Evolutionary conservation across 2,113 vertebrate species (phyloP), one percentile per base, ranked within the genome.

Genomic region (Casuarius casuarius): DNA sequence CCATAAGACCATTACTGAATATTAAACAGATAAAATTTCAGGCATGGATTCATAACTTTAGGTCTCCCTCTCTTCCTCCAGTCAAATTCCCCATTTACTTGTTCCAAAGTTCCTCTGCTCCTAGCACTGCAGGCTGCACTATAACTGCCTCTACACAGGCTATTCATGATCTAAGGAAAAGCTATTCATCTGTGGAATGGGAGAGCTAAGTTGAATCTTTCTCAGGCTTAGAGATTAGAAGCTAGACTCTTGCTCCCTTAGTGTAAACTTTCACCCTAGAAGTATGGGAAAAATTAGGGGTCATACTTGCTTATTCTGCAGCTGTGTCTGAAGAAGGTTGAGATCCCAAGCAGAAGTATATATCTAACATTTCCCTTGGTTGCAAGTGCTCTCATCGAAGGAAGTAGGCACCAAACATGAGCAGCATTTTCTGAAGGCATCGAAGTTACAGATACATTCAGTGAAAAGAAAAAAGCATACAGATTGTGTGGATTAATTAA

Each of bases 181-280:
- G 4, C 33, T 40, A 12, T 5, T 76, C 4, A 56, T 4, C 7
- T 85, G 10, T 52, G 25, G 21, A 4, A 38, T 19, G 65, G 51
- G 26, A 66, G 15, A 82, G 7, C 4, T 85, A 63, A 91, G 35
- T 1, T 28, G 3, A 49, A 9, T 42, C 20, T 58, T 82, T 65
- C 10, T 67, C 19, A 29, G 13, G 21, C 28, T 81, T 28, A 48
- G 52, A 42, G 2, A 8, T 63, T 42, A 54, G 29, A 65, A 85
- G 1, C 4, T 19, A 54, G 70, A 73, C 40, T 59, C 25, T 13
- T 40, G 67, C 31, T 56, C 22, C 4, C 4, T 0, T 0, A 77
- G 4, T 14, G 3, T 7, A 10, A 28, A 12, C 7, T 46, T 73
- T 58, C 4, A 31, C 20, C 7, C 9, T 28, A 7, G 7, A 66